A percentile compares a stretch with the other conserved stretches of the same genome.
These are phyloP conservation scores for Xestia c-nigrum DNA, from an alignment of 2,888 invertebrate genomes.

Conservation along the genomic window DNA sequence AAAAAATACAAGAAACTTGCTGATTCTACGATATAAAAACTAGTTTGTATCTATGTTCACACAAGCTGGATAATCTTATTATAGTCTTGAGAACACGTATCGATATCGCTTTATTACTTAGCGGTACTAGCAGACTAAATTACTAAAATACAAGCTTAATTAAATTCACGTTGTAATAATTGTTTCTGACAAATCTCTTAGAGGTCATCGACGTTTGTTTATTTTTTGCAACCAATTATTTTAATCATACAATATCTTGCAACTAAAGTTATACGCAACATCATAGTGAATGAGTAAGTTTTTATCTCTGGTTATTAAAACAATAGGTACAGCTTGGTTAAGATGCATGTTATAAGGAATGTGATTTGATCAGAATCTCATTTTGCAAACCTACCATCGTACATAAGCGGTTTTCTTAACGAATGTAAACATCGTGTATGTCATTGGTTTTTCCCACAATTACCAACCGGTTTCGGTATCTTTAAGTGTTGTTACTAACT, in stretches of 20 bases:
- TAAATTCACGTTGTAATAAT: background rate
- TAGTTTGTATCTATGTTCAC: background rate
- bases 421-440: background rate
- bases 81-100: constrained; percentile 1
- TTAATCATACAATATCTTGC: constrained; percentile 9
- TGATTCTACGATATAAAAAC: background rate
- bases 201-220: constrained; percentile 9
- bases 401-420: background rate
- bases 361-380: background rate
- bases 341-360: constrained; percentile 3
- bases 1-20: background rate
- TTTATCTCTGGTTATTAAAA: background rate
- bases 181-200: background rate
- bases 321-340: background rate
- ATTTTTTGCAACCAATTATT: background rate
- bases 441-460: background rate
- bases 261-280: background rate
- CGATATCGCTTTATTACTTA: background rate
- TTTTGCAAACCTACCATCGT: background rate
- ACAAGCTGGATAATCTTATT: constrained; percentile 1
- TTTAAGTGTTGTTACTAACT: constrained; percentile 19
- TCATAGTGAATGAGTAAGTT: background rate
- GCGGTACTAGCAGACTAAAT: background rate
- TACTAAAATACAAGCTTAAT: background rate
- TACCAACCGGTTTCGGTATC: background rate